These are phyloP conservation scores for Pelmatolapia mariae DNA, from an alignment of 2,113 vertebrate genomes.

Conservation along the genomic window DNA sequence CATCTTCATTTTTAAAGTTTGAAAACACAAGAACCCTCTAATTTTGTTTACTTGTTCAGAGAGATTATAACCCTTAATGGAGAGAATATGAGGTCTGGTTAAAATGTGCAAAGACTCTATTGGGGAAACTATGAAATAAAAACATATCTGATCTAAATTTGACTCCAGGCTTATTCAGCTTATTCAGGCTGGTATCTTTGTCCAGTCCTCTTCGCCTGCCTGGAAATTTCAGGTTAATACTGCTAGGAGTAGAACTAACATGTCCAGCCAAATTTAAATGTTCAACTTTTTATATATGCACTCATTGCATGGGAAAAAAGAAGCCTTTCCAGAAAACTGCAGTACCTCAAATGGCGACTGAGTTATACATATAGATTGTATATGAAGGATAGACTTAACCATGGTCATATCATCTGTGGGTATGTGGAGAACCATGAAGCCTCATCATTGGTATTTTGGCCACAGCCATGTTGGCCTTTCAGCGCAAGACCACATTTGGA, in stretches of 20 bases:
- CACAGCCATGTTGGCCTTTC: background rate
- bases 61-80: background rate
- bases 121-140: background rate
- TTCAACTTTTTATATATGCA: background rate
- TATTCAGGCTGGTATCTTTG: background rate
- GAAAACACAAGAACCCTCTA: fast-evolving
- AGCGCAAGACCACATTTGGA: background rate
- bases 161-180: background rate
- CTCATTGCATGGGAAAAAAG: background rate
- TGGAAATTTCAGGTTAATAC: background rate
- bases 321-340: background rate
- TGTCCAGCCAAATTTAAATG: background rate
- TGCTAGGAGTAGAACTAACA: background rate
- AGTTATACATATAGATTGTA: background rate
- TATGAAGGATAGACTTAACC: background rate
- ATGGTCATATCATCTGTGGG: background rate
- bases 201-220: background rate
- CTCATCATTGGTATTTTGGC: background rate
- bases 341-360: fast-evolving
- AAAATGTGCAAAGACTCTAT: background rate
- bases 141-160: background rate
- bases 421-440: background rate
- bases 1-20: background rate
- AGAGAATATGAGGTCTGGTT: background rate
- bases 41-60: background rate